These are phyloP conservation scores for Ceratoteleas bidentatus DNA, from an alignment of 1,140 invertebrate genomes.

Conservation along the genomic window DNA sequence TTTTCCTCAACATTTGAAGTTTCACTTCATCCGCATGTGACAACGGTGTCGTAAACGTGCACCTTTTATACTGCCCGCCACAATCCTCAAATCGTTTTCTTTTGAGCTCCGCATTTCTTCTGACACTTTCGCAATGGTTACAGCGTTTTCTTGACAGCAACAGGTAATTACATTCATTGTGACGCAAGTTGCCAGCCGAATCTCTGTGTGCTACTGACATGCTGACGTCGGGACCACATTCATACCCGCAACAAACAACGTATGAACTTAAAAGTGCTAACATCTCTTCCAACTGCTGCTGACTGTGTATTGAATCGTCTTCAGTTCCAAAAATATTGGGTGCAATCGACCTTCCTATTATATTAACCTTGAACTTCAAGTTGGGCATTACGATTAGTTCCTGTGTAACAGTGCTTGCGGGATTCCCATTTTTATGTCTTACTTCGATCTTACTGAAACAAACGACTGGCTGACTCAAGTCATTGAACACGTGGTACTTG, in stretches of 20 bases:
- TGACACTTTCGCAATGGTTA: background rate
- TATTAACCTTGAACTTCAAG: background rate
- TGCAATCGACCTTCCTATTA: background rate
- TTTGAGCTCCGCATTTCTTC: background rate
- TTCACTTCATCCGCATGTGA: background rate
- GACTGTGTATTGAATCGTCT: background rate
- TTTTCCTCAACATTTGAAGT: background rate
- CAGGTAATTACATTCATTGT: background rate
- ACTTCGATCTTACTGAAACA: background rate
- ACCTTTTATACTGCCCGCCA: background rate
- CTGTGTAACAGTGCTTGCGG: background rate
- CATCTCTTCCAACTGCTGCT: background rate
- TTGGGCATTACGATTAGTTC: background rate
- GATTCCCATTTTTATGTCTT: background rate
- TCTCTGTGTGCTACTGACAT: background rate
- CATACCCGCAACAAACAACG: background rate
- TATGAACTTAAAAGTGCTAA: background rate
- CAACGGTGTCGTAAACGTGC: background rate
- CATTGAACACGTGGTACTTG: background rate
- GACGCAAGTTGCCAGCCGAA: background rate
- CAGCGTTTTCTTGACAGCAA: background rate
- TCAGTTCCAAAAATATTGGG: background rate
- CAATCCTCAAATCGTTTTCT: background rate
- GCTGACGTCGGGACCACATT: background rate
- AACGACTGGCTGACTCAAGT: background rate